Conservation (phyloP, 2,888 invertebrate genomes). For the Tanytarsus gracilentus region DNA sequence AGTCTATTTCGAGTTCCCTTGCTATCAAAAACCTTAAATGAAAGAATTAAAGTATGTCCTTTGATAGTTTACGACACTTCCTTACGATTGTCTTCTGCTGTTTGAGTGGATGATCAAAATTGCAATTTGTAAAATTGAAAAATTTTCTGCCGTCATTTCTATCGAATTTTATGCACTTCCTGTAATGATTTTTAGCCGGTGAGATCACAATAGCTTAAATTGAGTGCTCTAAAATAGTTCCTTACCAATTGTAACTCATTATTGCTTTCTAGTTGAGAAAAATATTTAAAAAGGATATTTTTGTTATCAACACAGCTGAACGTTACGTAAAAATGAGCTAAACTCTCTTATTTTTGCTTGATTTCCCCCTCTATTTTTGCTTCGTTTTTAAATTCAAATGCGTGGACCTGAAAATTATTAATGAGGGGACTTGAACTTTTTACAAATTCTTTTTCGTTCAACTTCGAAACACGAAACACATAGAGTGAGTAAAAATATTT, state of each 20-base stretch:
- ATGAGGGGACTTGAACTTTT: not conserved
- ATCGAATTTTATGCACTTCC: conserved; percentile 19
- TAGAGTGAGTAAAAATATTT: not conserved
- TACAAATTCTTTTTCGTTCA: conserved; percentile 1
- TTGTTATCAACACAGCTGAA: not conserved
- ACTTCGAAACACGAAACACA: not conserved
- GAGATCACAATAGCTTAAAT: not conserved
- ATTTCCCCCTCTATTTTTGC: too few species aligned
- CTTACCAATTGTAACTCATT: conserved; percentile 24
- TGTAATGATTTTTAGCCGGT: conserved; percentile 7
- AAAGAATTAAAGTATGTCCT: conserved; percentile 23
- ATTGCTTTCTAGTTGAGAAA: not conserved
- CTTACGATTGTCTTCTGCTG: conserved; percentile 13
- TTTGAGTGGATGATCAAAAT: conserved; percentile 19
- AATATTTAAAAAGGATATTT: not conserved
- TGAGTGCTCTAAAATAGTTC: not conserved
- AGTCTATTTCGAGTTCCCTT: conserved; percentile 45
- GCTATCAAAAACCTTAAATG: conserved; percentile 47
- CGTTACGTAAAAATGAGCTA: too few species aligned
- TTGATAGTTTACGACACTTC: conserved; percentile 4
- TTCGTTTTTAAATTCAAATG: too few species aligned
- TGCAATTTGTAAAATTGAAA: conserved; percentile 15
- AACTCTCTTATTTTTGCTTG: too few species aligned
- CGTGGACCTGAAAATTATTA: too few species aligned
- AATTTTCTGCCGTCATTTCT: conserved; percentile 8